These are phyloP conservation scores for Armadillidium nasatum DNA, from an alignment of 1,140 invertebrate species.

Conservation along the genomic window DNA sequence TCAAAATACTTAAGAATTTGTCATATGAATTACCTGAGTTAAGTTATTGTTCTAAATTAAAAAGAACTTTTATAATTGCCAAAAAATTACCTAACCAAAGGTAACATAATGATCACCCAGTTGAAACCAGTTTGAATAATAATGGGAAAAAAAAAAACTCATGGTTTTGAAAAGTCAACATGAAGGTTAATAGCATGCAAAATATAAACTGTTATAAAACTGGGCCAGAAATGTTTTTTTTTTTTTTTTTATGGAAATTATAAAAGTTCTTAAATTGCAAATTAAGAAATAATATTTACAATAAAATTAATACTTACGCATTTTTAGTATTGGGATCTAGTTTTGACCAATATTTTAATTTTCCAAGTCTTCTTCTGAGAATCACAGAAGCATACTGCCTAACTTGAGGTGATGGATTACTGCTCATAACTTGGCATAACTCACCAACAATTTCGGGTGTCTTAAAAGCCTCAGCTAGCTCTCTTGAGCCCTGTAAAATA, in stretches of 20 bases:
- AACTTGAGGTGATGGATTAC: constrained; percentile 57
- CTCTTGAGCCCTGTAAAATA: constrained; percentile 59
- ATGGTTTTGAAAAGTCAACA: too few relatives aligned
- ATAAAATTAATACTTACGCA: constrained; percentile 48
- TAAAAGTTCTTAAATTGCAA: not conserved
- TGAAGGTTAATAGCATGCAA: too few relatives aligned
- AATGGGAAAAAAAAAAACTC: too few relatives aligned
- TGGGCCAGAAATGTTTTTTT: too few relatives aligned
- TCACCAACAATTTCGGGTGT: constrained; percentile 57
- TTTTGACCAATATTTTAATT: constrained; percentile 60
- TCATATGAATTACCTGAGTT: too few relatives aligned
- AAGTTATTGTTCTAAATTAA: too few relatives aligned
- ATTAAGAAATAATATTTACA: not conserved
- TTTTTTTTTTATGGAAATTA: not conserved
- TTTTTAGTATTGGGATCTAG: constrained; percentile 54
- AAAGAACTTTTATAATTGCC: too few relatives aligned
- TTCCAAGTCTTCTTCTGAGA: constrained; percentile 58
- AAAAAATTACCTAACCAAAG: too few relatives aligned
- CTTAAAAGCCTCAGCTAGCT: constrained; percentile 61
- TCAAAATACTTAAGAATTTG: too few relatives aligned
- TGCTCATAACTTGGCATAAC: constrained; percentile 58
- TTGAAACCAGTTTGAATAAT: too few relatives aligned
- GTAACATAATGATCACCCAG: too few relatives aligned
- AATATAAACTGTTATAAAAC: too few relatives aligned
- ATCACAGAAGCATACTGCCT: constrained; percentile 64